These are phyloP conservation scores for Elmis aenea DNA, from an alignment of 2,888 invertebrate genomes.

Conservation along the genomic window DNA sequence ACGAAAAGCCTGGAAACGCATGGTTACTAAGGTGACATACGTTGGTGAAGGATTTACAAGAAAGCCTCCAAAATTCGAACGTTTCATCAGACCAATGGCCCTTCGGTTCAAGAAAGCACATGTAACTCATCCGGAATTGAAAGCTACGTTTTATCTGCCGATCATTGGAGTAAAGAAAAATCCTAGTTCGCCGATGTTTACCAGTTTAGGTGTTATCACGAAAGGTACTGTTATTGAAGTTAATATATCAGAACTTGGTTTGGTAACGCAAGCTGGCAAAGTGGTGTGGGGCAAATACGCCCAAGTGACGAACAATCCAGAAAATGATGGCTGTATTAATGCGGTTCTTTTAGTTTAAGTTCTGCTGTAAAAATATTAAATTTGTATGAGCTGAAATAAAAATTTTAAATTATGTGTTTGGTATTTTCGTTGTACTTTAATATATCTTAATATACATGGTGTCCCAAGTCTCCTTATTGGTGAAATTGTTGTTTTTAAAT, in stretches of 20 bases:
- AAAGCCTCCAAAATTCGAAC: conserved; percentile 98
- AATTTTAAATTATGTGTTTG: no score
- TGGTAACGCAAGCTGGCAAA: conserved; percentile 98
- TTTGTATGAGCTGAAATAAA: no score
- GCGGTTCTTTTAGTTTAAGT: conserved; percentile 89
- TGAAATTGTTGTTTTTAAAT: no score
- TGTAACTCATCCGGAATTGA: conserved; percentile 98
- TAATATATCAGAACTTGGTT: conserved; percentile 95
- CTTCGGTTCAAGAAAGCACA: conserved; percentile 95
- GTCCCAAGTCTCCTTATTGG: no score
- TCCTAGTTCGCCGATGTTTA: conserved; percentile 96
- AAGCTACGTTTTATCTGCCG: conserved; percentile 94
- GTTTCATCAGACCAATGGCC: conserved; percentile 98
- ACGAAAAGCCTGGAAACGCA: conserved; percentile 97
- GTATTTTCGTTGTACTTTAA: no score
- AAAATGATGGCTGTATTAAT: conserved; percentile 99
- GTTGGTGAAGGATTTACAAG: conserved; percentile 98
- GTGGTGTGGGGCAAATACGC: conserved; percentile 99
- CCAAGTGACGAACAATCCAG: conserved; percentile 98
- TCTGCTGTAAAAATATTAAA: no score
- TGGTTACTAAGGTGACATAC: conserved; percentile 98
- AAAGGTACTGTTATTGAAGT: conserved; percentile 98
- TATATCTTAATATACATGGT: no score
- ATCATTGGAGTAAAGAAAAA: conserved; percentile 99
- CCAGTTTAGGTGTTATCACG: conserved; percentile 94